These are phyloP conservation scores for Drosophila bocqueti DNA, from an alignment of 1,140 invertebrate genomes.

Conservation along the genomic window DNA sequence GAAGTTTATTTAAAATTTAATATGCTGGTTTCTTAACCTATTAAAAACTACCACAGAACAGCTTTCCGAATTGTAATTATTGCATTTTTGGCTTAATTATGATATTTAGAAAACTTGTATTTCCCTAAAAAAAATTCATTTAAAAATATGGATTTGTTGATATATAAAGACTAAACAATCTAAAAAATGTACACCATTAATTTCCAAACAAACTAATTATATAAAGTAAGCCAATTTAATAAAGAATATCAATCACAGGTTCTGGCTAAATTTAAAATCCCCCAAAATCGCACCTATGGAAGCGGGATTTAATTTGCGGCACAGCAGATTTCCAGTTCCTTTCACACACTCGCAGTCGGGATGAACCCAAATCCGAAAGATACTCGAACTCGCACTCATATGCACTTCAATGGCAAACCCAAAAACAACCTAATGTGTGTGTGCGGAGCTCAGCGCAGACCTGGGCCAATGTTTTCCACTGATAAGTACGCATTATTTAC, in stretches of 20 bases:
- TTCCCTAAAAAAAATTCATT: accelerated
- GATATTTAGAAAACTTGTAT: background rate
- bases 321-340: conserved; percentile 11
- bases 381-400: conserved; percentile 24
- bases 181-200: background rate
- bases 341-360: background rate
- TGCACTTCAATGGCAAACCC: conserved; percentile 32
- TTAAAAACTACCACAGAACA: background rate
- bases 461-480: conserved; percentile 51
- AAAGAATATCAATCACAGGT: background rate
- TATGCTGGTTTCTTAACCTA: background rate
- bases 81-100: background rate
- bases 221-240: background rate
- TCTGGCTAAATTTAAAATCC: background rate
- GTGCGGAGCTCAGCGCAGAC: background rate
- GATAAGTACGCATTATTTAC: conserved; percentile 75
- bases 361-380: conserved; percentile 32
- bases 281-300: background rate
- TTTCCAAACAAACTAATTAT: background rate
- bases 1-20: background rate
- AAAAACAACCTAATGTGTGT: conserved; percentile 9
- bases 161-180: background rate
- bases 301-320: background rate
- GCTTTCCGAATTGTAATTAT: background rate
- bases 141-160: background rate